Percentiles rank a stretch among this genome's conserved stretches.
Evolutionary conservation across 2,797 vertebrate species (phyloP).

Genomic region (Rachycentron canadum): DNA sequence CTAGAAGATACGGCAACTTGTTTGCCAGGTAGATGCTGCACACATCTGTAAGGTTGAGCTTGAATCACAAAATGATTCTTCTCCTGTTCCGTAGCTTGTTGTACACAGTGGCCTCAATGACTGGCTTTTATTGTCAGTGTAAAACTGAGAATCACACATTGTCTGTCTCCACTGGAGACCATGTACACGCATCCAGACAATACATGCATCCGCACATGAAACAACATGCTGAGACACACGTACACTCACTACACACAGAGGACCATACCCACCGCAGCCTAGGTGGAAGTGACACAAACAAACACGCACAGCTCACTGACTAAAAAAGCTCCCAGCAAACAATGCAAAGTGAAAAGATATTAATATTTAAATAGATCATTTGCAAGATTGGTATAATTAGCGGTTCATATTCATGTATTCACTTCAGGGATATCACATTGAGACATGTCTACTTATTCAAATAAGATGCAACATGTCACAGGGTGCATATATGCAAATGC

Average conservation of each 20-base stretch:
- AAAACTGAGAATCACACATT: conserved; percentile 53
- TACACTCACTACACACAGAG: conserved; percentile 53
- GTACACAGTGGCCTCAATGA: conserved; percentile 58
- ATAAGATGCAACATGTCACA: conserved; percentile 85
- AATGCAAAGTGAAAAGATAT: conserved; percentile 84
- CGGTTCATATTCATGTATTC: conserved; percentile 87
- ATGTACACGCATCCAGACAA: conserved; percentile 49
- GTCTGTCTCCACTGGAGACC: conserved; percentile 65
- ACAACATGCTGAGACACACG: conserved; percentile 45
- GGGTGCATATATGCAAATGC: conserved; percentile 84
- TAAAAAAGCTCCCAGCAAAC: conserved; percentile 79
- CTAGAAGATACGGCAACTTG: conserved; percentile 18
- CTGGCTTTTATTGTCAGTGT: conserved; percentile 69
- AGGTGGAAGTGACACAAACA: conserved; percentile 80
- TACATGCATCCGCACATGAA: conserved; percentile 68
- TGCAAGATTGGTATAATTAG: conserved; percentile 88
- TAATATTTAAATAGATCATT: conserved; percentile 88
- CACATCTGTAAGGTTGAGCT: conserved; percentile 9
- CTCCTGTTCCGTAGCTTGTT: conserved; percentile 55
- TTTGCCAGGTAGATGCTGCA: conserved; percentile 41
- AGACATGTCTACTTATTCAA: conserved; percentile 84
- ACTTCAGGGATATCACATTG: conserved; percentile 84
- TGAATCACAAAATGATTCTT: conserved; percentile 24
- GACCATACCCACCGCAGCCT: conserved; percentile 70
- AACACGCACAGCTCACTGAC: conserved; percentile 72